Conservation (phyloP, 2,797 vertebrate genomes). For the Myiotriccus ornatus region DNA sequence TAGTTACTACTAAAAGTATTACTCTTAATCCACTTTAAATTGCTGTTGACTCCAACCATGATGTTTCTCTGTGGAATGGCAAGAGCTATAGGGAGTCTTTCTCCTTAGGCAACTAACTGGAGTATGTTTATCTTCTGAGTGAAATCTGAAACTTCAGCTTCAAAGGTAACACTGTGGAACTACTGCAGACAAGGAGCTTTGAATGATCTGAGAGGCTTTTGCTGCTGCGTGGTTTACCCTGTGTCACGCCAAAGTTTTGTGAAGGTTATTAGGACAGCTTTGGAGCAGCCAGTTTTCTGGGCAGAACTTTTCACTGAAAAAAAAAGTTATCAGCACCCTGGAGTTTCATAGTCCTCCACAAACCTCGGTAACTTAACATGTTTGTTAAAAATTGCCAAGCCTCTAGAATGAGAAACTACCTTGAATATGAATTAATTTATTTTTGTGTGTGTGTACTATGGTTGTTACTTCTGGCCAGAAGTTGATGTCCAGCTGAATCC, state of each 20-base stretch:
- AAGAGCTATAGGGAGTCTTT: neutral
- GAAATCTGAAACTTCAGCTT: neutral
- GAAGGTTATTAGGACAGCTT: neutral
- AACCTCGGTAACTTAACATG: neutral
- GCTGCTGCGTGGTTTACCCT: neutral
- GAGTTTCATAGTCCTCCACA: fast-evolving
- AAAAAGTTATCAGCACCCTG: neutral
- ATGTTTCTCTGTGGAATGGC: neutral
- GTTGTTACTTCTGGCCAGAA: neutral
- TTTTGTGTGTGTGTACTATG: neutral
- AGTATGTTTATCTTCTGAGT: neutral
- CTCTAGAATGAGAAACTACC: neutral
- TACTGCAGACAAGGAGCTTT: neutral
- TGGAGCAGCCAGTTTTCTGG: neutral
- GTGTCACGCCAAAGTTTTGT: neutral
- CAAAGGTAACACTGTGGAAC: neutral
- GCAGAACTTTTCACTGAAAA: neutral
- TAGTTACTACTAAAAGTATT: neutral
- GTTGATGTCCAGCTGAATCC: neutral
- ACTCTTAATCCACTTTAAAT: neutral
- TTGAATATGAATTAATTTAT: neutral
- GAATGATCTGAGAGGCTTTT: neutral
- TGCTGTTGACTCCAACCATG: neutral
- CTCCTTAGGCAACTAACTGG: neutral
- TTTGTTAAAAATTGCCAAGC: neutral